A percentile compares a stretch with the other conserved stretches of the same genome.
Conservation (phyloP, 1,140 invertebrate species). For the Heterodera carotae region DNA sequence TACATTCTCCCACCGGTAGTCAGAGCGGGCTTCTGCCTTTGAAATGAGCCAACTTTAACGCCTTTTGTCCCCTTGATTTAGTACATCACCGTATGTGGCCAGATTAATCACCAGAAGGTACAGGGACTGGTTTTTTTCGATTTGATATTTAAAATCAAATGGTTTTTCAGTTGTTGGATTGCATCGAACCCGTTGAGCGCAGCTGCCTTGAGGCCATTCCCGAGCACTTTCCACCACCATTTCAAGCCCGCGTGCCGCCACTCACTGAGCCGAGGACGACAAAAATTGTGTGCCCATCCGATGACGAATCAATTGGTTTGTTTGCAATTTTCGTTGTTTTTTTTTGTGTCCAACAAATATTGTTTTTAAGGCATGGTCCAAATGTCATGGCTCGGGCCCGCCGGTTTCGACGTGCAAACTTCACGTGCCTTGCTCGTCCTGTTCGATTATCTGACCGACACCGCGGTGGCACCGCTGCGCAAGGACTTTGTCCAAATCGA, state of each 20-base stretch:
- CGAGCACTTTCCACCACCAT: constrained; percentile 50
- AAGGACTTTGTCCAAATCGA: constrained; percentile 81
- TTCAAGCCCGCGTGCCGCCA: constrained; percentile 72
- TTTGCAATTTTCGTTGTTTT: too few species aligned
- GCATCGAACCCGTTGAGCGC: constrained; percentile 69
- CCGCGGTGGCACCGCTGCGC: constrained; percentile 80
- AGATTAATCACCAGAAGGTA: constrained; percentile 76
- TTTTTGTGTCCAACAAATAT: too few species aligned
- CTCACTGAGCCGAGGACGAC: constrained; percentile 67
- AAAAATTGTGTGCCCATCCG: constrained; percentile 76
- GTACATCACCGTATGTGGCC: constrained; percentile 79
- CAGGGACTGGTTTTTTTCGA: constrained; percentile 12
- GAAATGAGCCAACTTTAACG: too few species aligned
- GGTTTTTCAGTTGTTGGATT: constrained; percentile 27
- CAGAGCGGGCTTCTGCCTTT: too few species aligned
- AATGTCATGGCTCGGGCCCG: constrained; percentile 80
- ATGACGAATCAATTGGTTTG: constrained; percentile 76
- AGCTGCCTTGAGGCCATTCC: constrained; percentile 73
- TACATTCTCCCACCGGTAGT: too few species aligned
- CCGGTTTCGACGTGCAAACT: constrained; percentile 57
- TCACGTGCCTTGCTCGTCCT: constrained; percentile 27
- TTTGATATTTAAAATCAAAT: too few species aligned
- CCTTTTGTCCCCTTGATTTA: too few species aligned
- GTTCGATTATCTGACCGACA: constrained; percentile 75
- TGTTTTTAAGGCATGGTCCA: constrained; percentile 73